Evolutionary conservation across 2,888 invertebrate species (phyloP).

Genomic region (Drosophila neotestacea): DNA sequence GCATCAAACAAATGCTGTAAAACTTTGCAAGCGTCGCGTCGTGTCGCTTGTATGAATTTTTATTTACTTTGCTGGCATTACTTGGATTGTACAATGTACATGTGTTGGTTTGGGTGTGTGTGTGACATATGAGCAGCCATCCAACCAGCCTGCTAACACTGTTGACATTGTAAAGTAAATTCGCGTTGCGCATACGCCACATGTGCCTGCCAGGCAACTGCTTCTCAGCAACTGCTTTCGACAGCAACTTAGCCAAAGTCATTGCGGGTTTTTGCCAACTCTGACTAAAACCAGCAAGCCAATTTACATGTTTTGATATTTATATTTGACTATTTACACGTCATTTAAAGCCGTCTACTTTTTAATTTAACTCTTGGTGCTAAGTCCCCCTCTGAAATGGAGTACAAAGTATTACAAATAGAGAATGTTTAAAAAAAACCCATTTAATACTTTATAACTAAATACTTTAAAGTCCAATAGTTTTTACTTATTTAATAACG

Average conservation of each 20-base stretch:
- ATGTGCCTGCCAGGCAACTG: conserved; percentile 36
- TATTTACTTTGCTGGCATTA: conserved; percentile 57
- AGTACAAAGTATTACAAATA: no score
- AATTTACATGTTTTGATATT: conserved; percentile 49
- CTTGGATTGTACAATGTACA: conserved; percentile 11
- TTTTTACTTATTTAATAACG: no score
- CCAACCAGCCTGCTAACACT: conserved; percentile 43
- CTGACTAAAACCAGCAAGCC: conserved; percentile 36
- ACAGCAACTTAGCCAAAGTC: conserved; percentile 49
- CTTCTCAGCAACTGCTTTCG: conserved; percentile 19
- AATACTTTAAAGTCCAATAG: no score
- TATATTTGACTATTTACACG: conserved; percentile 45
- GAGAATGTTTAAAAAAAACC: no score
- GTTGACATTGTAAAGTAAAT: conserved; percentile 71
- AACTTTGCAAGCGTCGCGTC: conserved; percentile 32
- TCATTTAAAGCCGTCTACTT: conserved; percentile 19
- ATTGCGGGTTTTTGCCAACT: conserved; percentile 39
- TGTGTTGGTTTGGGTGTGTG: conserved; percentile 6
- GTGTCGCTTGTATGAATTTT: conserved; percentile 42
- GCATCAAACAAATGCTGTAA: conserved; percentile 34
- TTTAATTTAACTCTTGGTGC: background rate
- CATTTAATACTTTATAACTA: no score
- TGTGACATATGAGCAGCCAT: conserved; percentile 49
- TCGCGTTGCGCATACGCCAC: conserved; percentile 71
- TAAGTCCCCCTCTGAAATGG: background rate